Conservation (phyloP, 2,113 vertebrate genomes). For the Trematomus loennbergii region DNA sequence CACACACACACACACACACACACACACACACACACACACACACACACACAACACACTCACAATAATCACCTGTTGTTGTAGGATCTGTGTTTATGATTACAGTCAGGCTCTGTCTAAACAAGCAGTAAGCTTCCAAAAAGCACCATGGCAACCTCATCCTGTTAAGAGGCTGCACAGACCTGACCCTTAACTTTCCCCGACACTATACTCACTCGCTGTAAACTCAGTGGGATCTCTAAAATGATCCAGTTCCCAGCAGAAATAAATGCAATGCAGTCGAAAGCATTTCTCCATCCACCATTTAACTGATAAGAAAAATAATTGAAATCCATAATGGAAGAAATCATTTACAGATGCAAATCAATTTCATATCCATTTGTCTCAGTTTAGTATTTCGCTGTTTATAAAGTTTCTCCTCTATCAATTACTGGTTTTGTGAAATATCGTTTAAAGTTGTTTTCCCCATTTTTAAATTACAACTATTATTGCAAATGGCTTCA, state of each 20-base stretch:
- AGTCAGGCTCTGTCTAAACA: constrained; percentile 29
- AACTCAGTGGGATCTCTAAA: constrained; percentile 36
- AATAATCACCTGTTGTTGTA: background rate
- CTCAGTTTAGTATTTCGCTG: constrained; percentile 29
- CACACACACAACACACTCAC: background rate
- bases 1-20: too few species aligned
- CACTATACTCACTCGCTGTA: constrained; percentile 17
- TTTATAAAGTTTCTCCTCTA: constrained; percentile 38
- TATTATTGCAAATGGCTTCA: constrained; percentile 51
- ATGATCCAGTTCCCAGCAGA: constrained; percentile 18
- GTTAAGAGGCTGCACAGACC: constrained; percentile 38
- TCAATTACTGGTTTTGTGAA: constrained; percentile 38
- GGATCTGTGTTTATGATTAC: constrained; percentile 12
- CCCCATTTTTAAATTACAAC: constrained; percentile 32
- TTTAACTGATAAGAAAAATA: constrained; percentile 46
- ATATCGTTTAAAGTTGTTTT: constrained; percentile 45
- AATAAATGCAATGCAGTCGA: background rate
- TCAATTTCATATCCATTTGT: constrained; percentile 53
- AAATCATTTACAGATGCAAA: constrained; percentile 53
- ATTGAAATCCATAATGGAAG: constrained; percentile 28
- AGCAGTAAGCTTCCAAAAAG: constrained; percentile 26
- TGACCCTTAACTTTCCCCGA: constrained; percentile 53
- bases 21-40: too few species aligned
- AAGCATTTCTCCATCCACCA: background rate
- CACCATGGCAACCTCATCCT: constrained; percentile 59